Evolutionary conservation across 2,113 vertebrate species (phyloP).

Genomic region (Coptodon rendalli): DNA sequence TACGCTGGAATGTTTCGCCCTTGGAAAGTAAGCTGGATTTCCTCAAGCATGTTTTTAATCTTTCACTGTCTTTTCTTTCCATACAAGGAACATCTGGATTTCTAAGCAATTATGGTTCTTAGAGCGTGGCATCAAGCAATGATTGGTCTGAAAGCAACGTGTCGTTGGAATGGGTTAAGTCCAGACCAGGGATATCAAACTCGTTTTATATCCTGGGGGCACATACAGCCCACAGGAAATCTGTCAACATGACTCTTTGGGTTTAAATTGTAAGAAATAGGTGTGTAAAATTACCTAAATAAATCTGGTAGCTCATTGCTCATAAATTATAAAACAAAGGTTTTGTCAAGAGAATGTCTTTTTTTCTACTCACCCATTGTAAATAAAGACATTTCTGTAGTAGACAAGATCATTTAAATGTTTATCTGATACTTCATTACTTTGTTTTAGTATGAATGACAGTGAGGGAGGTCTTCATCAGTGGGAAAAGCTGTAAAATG

Average conservation of each 20-base stretch:
- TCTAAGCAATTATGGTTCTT: slow-evolving; percentile 40
- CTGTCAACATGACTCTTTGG: neutral
- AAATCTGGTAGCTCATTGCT: neutral
- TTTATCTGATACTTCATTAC: neutral
- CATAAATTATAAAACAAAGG: neutral
- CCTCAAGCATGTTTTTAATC: slow-evolving; percentile 56
- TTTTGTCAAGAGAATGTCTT: neutral
- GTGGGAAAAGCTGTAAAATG: neutral
- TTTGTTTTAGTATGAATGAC: neutral
- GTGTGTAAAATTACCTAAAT: neutral
- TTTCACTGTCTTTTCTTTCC: slow-evolving; percentile 22
- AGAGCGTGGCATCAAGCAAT: neutral
- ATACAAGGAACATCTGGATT: neutral
- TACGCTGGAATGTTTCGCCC: slow-evolving; percentile 90
- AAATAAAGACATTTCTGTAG: neutral
- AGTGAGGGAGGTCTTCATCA: neutral
- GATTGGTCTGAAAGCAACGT: slow-evolving; percentile 7
- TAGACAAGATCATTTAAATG: neutral
- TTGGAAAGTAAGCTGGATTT: slow-evolving; percentile 88
- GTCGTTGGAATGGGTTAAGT: slow-evolving; percentile 5
- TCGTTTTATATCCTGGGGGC: neutral
- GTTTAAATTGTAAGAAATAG: neutral
- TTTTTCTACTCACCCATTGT: neutral
- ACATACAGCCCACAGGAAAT: neutral
- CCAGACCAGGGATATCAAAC: neutral